phyloP scores from a whole-genome alignment of 2,113 vertebrate genomes.

The Rhegmatorhina hoffmannsi region DNA sequence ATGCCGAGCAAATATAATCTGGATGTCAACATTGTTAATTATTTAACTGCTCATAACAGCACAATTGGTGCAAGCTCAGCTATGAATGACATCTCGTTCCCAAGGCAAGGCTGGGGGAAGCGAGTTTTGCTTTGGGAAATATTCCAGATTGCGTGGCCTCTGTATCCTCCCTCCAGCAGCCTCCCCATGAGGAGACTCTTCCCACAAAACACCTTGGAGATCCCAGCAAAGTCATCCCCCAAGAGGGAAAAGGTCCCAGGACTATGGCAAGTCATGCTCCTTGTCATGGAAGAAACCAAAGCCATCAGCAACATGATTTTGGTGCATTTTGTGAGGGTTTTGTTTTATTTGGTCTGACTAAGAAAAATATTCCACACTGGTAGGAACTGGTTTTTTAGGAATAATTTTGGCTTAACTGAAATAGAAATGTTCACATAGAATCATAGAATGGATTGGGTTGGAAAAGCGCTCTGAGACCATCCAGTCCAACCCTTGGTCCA shows the following conservation, averaged over 20 bases:
- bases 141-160: rapidly evolving
- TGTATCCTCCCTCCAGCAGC: not conserved
- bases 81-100: not conserved
- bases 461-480: too few relatives aligned
- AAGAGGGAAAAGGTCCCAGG: not conserved
- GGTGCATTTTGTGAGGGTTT: too few relatives aligned
- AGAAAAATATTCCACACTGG: not conserved
- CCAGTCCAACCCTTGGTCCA: too few relatives aligned
- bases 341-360: too few relatives aligned
- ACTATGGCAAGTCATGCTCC: not conserved
- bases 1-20: slow-evolving; percentile 48
- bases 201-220: not conserved
- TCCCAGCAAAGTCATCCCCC: rapidly evolving
- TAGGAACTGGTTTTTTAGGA: not conserved
- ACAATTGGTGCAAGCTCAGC: slow-evolving; percentile 5
- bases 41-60: slow-evolving; percentile 57
- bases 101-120: not conserved
- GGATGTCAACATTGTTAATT: slow-evolving; percentile 64
- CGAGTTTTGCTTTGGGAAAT: not conserved
- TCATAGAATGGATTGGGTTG: too few relatives aligned
- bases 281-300: not conserved
- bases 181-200: rapidly evolving
- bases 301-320: not conserved
- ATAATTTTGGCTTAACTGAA: not conserved
- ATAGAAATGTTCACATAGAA: not conserved